Evolutionary conservation across 2,797 vertebrate species (phyloP).

Genomic region (Ibycter americanus): DNA sequence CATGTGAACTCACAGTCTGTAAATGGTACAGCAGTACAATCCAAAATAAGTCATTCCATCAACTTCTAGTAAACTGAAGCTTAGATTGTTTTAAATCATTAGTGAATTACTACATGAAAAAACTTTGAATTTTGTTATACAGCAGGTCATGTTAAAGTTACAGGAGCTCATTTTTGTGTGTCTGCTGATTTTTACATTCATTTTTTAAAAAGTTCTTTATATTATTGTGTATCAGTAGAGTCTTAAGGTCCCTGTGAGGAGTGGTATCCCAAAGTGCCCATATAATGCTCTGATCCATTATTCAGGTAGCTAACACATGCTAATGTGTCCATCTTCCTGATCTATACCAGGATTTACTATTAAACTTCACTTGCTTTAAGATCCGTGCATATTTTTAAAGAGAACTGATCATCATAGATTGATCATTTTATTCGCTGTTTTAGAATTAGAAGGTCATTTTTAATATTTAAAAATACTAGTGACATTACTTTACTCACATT

Average conservation of each 20-base stretch:
- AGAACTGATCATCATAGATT: background rate
- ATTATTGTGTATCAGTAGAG: background rate
- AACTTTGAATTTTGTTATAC: background rate
- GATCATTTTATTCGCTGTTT: background rate
- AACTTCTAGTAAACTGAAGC: background rate
- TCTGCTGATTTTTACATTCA: background rate
- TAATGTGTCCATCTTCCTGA: background rate
- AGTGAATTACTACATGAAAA: background rate
- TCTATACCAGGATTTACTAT: background rate
- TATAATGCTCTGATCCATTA: background rate
- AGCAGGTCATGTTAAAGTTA: background rate
- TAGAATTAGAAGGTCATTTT: background rate
- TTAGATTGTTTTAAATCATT: background rate
- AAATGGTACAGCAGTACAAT: background rate
- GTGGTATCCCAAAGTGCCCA: background rate
- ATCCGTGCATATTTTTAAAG: background rate
- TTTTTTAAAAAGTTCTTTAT: background rate
- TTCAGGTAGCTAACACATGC: background rate
- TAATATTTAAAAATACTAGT: background rate
- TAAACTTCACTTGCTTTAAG: background rate
- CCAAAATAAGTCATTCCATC: background rate
- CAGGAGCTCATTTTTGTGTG: background rate
- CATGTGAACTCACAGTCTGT: slow-evolving; percentile 30
- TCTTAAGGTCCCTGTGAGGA: background rate
- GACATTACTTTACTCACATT: background rate